Evolutionary conservation across 2,113 vertebrate genomes (phyloP), one percentile per base, ranked within the genome.

Genomic region (Regulus satrapa): DNA sequence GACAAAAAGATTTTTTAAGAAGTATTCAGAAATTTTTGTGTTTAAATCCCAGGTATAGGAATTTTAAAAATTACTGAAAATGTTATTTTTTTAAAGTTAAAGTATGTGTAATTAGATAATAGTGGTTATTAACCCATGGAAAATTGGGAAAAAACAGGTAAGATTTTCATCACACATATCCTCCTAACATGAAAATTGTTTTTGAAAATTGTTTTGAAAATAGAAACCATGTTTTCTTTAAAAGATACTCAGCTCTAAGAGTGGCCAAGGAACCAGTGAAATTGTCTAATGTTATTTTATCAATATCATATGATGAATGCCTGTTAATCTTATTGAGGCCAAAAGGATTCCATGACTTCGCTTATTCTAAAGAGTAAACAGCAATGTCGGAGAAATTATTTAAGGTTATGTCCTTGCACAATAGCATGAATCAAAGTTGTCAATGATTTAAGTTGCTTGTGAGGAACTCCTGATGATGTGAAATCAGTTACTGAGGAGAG

Each of bases 151-250:
- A 62, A 83, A 51, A 1, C 3, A 51, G 23, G 3, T 43, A 25
- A 55, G 5, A 32, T 59, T 76, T 83, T 83, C 10, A 32, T 63
- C 34, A 32, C 8, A 14, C 52, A 17, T 29, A 10, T 54, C 21
- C 19, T 71, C 21, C 59, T 92, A 58, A 67, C 8, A n/a, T 46
- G 19, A 56, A 73, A 5, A 51, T 31, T 32, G 19, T 69, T 96
- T 92, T 91, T 73, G 92, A 86, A 91, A 81, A 54, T 85, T 91
- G n/a, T n/a, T n/a, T n/a, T n/a, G n/a, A n/a, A n/a, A n/a, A n/a
- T n/a, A 88, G 55, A 58, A 96, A 24, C 19, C 14, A 24, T 61
- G 13, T 7, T 63, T 96, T 74, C 62, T 85, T 95, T 84, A 92
- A 67, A 85, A 34, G 38, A 59, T 54, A 9, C 9, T 43, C 40